Evolutionary conservation across 2,113 vertebrate species (phyloP).

Genomic region (Hemicordylus capensis): DNA sequence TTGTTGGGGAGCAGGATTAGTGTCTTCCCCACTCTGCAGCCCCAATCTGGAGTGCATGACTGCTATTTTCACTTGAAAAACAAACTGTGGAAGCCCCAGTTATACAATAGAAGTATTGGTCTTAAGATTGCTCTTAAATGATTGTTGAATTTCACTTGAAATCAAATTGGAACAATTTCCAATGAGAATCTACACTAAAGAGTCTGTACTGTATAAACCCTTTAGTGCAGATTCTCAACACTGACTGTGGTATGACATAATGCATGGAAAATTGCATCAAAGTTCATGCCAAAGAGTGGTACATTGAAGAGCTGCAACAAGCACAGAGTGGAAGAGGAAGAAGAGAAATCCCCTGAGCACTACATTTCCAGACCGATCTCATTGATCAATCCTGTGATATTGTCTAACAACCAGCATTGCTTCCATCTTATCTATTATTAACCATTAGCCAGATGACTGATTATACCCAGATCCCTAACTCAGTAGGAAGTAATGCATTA

Average conservation of each 20-base stretch:
- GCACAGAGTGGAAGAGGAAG: neutral
- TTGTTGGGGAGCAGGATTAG: too few species aligned
- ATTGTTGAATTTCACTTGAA: neutral
- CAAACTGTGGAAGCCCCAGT: too few species aligned
- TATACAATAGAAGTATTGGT: too few species aligned
- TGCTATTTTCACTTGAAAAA: too few species aligned
- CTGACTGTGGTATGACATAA: neutral
- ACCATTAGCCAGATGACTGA: neutral
- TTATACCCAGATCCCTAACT: neutral
- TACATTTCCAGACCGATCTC: neutral
- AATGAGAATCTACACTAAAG: too few species aligned
- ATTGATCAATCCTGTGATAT: neutral
- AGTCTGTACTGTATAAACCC: neutral
- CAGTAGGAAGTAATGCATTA: neutral
- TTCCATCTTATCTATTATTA: constrained; percentile 19
- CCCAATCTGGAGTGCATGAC: too few species aligned
- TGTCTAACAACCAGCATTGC: neutral
- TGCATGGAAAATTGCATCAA: neutral
- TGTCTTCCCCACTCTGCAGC: too few species aligned
- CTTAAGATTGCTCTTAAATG: too few species aligned
- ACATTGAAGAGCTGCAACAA: neutral
- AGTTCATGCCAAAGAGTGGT: neutral
- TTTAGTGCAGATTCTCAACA: neutral
- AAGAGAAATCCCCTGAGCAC: neutral
- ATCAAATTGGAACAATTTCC: neutral